These are phyloP conservation scores for Tipula vernalis DNA, from an alignment of 2,888 invertebrate genomes.

Conservation along the genomic window DNA sequence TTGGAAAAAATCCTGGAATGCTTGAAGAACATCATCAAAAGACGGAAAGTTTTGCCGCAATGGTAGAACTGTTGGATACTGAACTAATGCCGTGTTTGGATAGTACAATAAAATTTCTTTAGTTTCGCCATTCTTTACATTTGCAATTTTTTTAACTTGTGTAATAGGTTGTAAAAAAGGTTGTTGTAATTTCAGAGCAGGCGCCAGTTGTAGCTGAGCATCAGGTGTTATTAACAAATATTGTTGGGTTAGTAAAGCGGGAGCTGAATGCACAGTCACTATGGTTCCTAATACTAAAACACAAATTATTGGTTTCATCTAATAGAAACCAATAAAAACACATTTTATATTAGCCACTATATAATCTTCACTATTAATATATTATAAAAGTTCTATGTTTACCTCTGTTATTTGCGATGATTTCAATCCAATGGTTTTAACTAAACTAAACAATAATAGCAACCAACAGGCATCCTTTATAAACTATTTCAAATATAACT, in stretches of 20 bases:
- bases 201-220: slow-evolving; percentile 28
- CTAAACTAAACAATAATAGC: background rate
- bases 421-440: background rate
- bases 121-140: background rate
- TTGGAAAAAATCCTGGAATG: background rate
- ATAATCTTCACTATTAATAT: background rate
- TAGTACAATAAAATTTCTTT: background rate
- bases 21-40: background rate
- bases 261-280: background rate
- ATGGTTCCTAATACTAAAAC: background rate
- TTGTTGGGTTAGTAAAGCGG: slow-evolving; percentile 19
- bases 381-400: background rate
- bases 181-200: slow-evolving; percentile 16
- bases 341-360: background rate
- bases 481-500: background rate
- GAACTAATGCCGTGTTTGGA: background rate
- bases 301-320: background rate
- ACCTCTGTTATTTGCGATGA: background rate
- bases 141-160: slow-evolving; percentile 19
- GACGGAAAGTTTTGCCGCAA: slow-evolving; percentile 17
- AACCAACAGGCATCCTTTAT: background rate
- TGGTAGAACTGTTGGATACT: slow-evolving; percentile 7
- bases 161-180: slow-evolving; percentile 21
- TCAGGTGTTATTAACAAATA: slow-evolving; percentile 33
- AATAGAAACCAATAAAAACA: background rate